Percentiles rank a stretch among this genome's conserved stretches.
Evolutionary conservation across 2,888 invertebrate genomes (phyloP).

Genomic region (Caenorhabditis sp.): DNA sequence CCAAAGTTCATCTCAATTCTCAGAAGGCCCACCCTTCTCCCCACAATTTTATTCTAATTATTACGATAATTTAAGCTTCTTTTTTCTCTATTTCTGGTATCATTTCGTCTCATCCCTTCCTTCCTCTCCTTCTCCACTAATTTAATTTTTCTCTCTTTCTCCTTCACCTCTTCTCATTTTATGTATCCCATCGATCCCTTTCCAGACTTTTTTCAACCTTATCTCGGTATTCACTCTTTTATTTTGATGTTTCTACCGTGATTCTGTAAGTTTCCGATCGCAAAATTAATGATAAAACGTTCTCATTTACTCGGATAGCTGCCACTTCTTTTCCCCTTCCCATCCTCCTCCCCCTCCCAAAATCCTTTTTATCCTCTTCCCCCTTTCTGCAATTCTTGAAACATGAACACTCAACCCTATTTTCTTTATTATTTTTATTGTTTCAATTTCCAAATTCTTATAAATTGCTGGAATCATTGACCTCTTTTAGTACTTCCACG

Average conservation of each 20-base stretch:
- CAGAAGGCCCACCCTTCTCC: slow-evolving; percentile 13
- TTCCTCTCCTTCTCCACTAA: slow-evolving; percentile 26
- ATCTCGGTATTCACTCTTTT: slow-evolving; percentile 32
- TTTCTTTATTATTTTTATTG: slow-evolving; percentile 46
- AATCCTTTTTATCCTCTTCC: slow-evolving; percentile 12
- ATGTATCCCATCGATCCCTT: slow-evolving; percentile 46
- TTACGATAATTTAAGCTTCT: slow-evolving; percentile 47
- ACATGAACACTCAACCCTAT: slow-evolving; percentile 28
- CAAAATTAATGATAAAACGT: slow-evolving; percentile 47
- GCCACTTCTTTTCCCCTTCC: slow-evolving; percentile 55
- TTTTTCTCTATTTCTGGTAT: slow-evolving; percentile 52
- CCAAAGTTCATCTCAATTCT: slow-evolving; percentile 37
- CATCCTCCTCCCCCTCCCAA: background rate
- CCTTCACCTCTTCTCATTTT: slow-evolving; percentile 18
- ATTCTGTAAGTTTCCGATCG: slow-evolving; percentile 52
- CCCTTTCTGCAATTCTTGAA: slow-evolving; percentile 39
- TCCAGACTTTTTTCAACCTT: slow-evolving; percentile 32
- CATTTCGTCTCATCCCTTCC: slow-evolving; percentile 39
- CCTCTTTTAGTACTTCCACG: too few species aligned
- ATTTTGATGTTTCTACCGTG: slow-evolving; percentile 40
- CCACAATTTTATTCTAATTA: slow-evolving; percentile 26
- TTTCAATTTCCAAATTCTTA: slow-evolving; percentile 47
- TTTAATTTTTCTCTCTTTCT: slow-evolving; percentile 31
- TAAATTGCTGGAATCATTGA: slow-evolving; percentile 43
- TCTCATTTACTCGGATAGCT: slow-evolving; percentile 58